A percentile compares a stretch with the other conserved stretches of the same genome.
Conservation (phyloP, 2,888 invertebrate species). For the Thumatha senex region DNA sequence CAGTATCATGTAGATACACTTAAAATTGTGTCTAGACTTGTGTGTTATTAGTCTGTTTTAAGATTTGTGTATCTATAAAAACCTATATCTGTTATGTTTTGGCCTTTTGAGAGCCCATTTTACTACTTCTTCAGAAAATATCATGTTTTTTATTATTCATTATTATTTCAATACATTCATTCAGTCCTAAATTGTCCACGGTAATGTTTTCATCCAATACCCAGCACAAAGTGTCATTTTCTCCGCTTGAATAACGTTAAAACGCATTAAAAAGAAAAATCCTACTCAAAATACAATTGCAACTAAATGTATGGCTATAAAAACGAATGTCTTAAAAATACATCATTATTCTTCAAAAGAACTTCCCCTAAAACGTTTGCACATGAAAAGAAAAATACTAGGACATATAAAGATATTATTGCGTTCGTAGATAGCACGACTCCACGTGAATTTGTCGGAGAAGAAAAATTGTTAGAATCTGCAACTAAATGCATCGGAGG, state of each 20-base stretch:
- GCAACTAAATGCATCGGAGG: constrained; percentile 75
- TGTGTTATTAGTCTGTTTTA: no score
- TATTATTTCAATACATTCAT: no score
- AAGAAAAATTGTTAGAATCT: constrained; percentile 79
- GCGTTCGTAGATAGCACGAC: constrained; percentile 48
- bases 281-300: not conserved
- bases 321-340: constrained; percentile 31
- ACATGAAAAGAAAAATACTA: constrained; percentile 41
- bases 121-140: no score
- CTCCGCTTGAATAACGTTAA: not conserved
- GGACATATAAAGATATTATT: constrained; percentile 41
- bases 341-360: constrained; percentile 48
- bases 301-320: not conserved
- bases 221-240: no score
- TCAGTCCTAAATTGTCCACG: no score
- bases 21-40: no score
- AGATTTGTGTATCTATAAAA: no score
- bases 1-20: no score
- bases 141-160: no score
- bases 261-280: not conserved
- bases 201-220: not conserved
- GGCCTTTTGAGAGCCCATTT: no score
- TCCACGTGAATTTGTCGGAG: constrained; percentile 69
- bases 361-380: constrained; percentile 42
- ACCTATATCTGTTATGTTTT: no score